These are phyloP conservation scores for Euplexia lucipara DNA, from an alignment of 2,888 invertebrate genomes.

Conservation along the genomic window DNA sequence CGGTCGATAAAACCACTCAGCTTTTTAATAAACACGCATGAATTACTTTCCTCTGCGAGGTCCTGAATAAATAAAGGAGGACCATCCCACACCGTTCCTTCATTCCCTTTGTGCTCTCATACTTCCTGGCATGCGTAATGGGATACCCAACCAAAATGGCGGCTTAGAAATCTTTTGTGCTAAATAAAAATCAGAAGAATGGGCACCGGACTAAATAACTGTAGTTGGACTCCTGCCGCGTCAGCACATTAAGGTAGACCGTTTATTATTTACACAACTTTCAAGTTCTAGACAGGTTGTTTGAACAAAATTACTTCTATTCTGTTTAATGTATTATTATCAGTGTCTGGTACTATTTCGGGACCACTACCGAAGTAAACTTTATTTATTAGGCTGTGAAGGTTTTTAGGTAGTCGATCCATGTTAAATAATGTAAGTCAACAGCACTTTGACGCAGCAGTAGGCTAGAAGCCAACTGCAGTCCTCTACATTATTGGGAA, in stretches of 20 bases:
- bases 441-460: too few species aligned
- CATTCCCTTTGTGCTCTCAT: slow-evolving; percentile 82
- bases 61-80: slow-evolving; percentile 88
- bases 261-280: slow-evolving; percentile 42
- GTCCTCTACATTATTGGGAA: too few species aligned
- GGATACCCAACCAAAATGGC: slow-evolving; percentile 84
- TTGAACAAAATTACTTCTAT: neutral
- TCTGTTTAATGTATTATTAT: too few species aligned
- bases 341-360: too few species aligned
- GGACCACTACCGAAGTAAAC: too few species aligned
- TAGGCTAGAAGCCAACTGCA: too few species aligned
- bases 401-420: too few species aligned
- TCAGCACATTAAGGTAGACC: slow-evolving; percentile 61
- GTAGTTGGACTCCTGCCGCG: slow-evolving; percentile 61
- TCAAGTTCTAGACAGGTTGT: neutral
- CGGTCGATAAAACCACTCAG: slow-evolving; percentile 78
- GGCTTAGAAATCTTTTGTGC: slow-evolving; percentile 81
- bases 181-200: slow-evolving; percentile 84
- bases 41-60: slow-evolving; percentile 83
- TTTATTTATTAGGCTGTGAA: too few species aligned
- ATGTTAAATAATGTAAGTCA: too few species aligned
- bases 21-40: slow-evolving; percentile 87
- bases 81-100: slow-evolving; percentile 82
- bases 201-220: slow-evolving; percentile 67
- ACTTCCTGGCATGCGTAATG: slow-evolving; percentile 87